A percentile compares a stretch with the other conserved stretches of the same genome.
Conservation (phyloP, 2,797 vertebrate genomes). For the Cynopterus sphinx region DNA sequence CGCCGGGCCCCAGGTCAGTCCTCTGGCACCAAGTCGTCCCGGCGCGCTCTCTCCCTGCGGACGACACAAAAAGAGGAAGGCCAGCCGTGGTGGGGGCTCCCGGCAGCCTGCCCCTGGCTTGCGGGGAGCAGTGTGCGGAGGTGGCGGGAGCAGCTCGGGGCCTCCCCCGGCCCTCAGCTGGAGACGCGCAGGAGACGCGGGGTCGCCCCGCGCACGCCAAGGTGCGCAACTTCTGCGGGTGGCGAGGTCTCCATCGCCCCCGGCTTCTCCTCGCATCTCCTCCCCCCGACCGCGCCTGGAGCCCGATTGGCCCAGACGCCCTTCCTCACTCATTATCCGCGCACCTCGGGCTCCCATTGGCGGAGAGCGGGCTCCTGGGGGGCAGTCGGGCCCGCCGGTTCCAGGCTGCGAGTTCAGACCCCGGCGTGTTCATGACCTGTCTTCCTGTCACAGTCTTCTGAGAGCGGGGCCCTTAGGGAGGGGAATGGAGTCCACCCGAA, state of each 20-base stretch:
- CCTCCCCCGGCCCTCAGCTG: neutral
- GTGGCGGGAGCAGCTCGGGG: neutral
- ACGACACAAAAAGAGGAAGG: slow-evolving; percentile 19
- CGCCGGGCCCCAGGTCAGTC: slow-evolving; percentile 35
- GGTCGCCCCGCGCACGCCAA: slow-evolving; percentile 58
- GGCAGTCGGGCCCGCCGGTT: neutral
- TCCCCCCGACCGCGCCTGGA: slow-evolving; percentile 52
- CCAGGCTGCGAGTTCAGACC: accelerated
- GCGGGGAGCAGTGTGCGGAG: neutral
- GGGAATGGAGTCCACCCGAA: neutral
- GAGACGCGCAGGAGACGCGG: neutral
- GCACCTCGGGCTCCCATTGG: slow-evolving; percentile 73
- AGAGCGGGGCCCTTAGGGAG: neutral
- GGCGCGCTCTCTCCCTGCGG: slow-evolving; percentile 8
- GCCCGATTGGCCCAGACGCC: slow-evolving; percentile 63
- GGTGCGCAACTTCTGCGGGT: slow-evolving; percentile 75
- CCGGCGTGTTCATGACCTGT: neutral
- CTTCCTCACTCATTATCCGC: slow-evolving; percentile 34
- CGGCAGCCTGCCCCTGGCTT: neutral
- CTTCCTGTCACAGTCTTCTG: neutral
- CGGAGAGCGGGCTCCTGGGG: slow-evolving; percentile 15
- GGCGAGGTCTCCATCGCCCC: slow-evolving; percentile 55
- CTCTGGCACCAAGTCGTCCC: neutral
- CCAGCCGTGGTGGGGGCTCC: neutral
- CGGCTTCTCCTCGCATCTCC: slow-evolving; percentile 52